Base-by-base conservation (phyloP, 1,140 invertebrate genomes). In the Drosophila ambigua region DNA sequence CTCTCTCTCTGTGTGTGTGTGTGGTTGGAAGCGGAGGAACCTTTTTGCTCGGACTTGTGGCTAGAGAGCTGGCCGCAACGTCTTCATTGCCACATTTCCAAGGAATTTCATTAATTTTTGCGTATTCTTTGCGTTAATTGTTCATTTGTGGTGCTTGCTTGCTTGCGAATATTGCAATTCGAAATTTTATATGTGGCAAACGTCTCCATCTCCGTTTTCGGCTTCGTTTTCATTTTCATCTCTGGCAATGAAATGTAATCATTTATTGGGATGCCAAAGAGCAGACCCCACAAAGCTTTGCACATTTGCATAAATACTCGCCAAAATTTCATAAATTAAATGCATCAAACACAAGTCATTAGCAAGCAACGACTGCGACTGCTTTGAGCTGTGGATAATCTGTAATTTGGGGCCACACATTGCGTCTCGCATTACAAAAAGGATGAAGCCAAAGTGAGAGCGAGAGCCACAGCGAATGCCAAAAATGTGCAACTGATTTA, bases 41-140 rank as follows among this genome's bases (percentile, higher is more conserved):
- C 50, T 57, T 74, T 58, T 20, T 9, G 8, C 23, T 31, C n/a
- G 65, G 45, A 71, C 66, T 59, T 69, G 68, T 50, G 64, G 46
- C 63, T 39, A 39, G 35, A 13, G 35, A 23, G 39, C 4, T 39
- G 35, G 20, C 44, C 43, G 51, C 31, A 74, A 74, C 49, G 69
- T 74, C 72, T 74, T 74, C 73, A 77, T 77, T 77, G 73, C 72
- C 62, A 54, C 71, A 74, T 53, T 74, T 61, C 73, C 65, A 54
- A 54, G 76, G 74, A 77, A 77, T 77, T 77, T 77, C 74, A 77
- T 77, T 77, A 77, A 77, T 77, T 77, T 77, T 77, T 63, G 35
- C 55, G 72, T 69, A 69, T 77, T 77, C 74, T 76, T 69, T 77
- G 63, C 64, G 73, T 72, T 72, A 76, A 76, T 76, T 76, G 73